Conservation (phyloP, 2,797 vertebrate species). For the Pogonophryne albipinna region DNA sequence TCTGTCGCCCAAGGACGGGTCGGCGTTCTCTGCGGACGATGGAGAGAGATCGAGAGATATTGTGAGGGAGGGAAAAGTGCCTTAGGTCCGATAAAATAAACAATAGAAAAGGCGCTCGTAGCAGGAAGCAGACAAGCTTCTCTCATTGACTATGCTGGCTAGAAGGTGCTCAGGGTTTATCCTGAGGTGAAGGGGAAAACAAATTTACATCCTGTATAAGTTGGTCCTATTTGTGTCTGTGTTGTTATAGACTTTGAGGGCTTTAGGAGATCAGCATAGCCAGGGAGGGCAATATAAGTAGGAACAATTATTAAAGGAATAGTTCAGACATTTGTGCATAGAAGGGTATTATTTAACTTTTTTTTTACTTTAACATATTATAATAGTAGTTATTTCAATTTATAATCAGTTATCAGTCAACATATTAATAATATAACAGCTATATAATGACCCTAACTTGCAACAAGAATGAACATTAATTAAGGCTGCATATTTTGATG, state of each 20-base stretch:
- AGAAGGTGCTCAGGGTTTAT: constrained; percentile 88
- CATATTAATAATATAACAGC: too few relatives aligned
- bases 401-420: background rate
- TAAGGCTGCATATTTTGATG: background rate
- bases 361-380: background rate
- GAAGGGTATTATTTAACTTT: background rate
- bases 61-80: constrained; percentile 89
- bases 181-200: constrained; percentile 85
- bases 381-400: background rate
- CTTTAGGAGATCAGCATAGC: constrained; percentile 47
- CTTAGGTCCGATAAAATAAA: constrained; percentile 98
- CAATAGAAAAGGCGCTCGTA: constrained; percentile 86
- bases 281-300: constrained; percentile 40
- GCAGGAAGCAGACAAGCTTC: constrained; percentile 74
- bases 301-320: constrained; percentile 27
- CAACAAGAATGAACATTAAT: background rate
- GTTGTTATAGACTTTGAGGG: constrained; percentile 42
- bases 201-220: constrained; percentile 89
- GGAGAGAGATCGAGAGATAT: constrained; percentile 72
- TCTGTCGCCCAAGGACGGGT: constrained; percentile 92
- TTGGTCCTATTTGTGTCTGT: constrained; percentile 75
- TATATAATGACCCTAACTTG: too few relatives aligned
- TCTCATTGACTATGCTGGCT: constrained; percentile 93
- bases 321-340: constrained; percentile 25
- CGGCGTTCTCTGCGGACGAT: constrained; percentile 81